Conservation (phyloP, 2,888 invertebrate species). For the Andrena marginata region DNA sequence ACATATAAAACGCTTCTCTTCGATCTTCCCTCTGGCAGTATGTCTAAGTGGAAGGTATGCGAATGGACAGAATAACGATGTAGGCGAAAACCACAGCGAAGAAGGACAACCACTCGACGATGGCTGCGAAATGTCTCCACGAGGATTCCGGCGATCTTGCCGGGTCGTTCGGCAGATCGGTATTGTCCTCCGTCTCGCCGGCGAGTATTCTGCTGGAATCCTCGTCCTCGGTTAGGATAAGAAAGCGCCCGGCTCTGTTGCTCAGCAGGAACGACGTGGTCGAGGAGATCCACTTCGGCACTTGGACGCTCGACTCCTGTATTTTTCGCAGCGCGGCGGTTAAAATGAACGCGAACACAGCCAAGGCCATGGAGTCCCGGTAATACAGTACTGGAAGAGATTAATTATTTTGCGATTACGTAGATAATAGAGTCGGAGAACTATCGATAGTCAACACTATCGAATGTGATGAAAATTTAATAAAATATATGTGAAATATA, state of each 20-base stretch:
- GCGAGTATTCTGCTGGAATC: slow-evolving; percentile 51
- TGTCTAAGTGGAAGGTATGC: slow-evolving; percentile 43
- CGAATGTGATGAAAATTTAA: too few species aligned
- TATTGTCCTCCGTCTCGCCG: slow-evolving; percentile 65
- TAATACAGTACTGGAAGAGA: slow-evolving; percentile 79
- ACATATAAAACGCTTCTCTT: not conserved
- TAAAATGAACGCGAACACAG: slow-evolving; percentile 77
- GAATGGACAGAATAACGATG: slow-evolving; percentile 70
- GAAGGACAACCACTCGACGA: slow-evolving; percentile 79
- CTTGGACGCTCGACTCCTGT: slow-evolving; percentile 68
- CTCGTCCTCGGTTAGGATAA: slow-evolving; percentile 65
- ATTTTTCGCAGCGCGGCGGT: slow-evolving; percentile 80
- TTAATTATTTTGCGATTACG: slow-evolving; percentile 1
- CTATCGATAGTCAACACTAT: too few species aligned
- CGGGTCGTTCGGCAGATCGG: slow-evolving; percentile 41
- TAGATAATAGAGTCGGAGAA: too few species aligned
- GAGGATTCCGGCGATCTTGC: slow-evolving; percentile 57
- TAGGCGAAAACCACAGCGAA: slow-evolving; percentile 72
- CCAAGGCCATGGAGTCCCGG: slow-evolving; percentile 77
- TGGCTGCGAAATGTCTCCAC: slow-evolving; percentile 78
- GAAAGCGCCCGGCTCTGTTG: slow-evolving; percentile 73
- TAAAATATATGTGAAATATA: too few species aligned
- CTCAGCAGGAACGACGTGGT: slow-evolving; percentile 71
- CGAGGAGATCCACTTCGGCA: slow-evolving; percentile 77
- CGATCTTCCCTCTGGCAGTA: too few species aligned